Conservation (phyloP, 2,113 vertebrate genomes). For the Paedocypris sp. region DNA sequence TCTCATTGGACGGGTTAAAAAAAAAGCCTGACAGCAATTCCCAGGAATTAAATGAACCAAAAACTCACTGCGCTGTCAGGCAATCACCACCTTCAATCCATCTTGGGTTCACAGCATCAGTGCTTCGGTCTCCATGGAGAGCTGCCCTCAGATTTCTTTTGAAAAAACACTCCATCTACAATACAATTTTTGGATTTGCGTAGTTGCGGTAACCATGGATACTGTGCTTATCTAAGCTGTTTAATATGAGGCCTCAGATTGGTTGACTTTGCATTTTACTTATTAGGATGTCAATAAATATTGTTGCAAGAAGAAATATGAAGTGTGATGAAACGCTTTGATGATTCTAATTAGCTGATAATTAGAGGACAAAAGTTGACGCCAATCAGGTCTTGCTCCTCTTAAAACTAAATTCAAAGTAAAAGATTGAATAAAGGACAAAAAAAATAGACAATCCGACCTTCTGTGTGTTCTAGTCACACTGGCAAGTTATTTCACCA, state of each 20-base stretch:
- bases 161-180: slow-evolving; percentile 38
- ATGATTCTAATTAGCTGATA: not conserved
- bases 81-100: slow-evolving; percentile 9
- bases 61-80: slow-evolving; percentile 26
- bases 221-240: slow-evolving; percentile 45
- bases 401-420: no score
- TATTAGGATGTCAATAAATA: not conserved
- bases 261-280: slow-evolving; percentile 34
- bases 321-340: not conserved
- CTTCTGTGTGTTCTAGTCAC: slow-evolving; percentile 36
- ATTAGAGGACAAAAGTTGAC: no score
- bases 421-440: not conserved
- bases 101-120: slow-evolving; percentile 32
- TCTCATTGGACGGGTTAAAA: not conserved
- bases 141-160: slow-evolving; percentile 49
- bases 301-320: not conserved
- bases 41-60: slow-evolving; percentile 15
- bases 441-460: slow-evolving; percentile 15
- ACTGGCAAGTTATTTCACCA: slow-evolving; percentile 22
- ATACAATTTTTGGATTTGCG: slow-evolving; percentile 49
- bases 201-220: slow-evolving; percentile 53
- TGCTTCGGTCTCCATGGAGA: slow-evolving; percentile 41
- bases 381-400: no score
- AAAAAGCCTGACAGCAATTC: slow-evolving; percentile 4
- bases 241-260: slow-evolving; percentile 36